Evolutionary conservation across 2,888 invertebrate genomes (phyloP).

Genomic region (Eucera pruinosa): DNA sequence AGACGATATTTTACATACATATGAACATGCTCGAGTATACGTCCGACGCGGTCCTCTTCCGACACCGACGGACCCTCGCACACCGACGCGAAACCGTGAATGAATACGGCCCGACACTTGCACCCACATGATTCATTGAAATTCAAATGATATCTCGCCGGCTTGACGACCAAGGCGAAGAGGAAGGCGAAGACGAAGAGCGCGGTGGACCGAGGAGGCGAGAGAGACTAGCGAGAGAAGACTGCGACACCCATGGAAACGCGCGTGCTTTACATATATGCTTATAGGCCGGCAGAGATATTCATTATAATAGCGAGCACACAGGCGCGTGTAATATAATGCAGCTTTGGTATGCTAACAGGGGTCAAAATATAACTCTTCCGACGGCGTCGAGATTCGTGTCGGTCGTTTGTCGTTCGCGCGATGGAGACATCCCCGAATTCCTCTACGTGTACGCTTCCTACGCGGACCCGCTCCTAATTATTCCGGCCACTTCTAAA

Average conservation of each 20-base stretch:
- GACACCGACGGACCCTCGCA: not conserved
- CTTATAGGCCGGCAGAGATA: constrained; percentile 71
- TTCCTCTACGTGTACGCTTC: constrained; percentile 46
- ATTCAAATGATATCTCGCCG: constrained; percentile 79
- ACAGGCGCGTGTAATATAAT: constrained; percentile 74
- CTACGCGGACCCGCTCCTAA: not conserved
- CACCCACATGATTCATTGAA: constrained; percentile 83
- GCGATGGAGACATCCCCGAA: constrained; percentile 65
- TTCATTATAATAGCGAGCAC: constrained; percentile 79
- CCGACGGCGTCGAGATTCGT: constrained; percentile 62
- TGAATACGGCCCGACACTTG: constrained; percentile 71
- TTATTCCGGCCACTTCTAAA: no score
- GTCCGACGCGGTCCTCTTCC: not conserved
- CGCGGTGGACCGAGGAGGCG: no score
- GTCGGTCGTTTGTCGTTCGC: constrained; percentile 56
- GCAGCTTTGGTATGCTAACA: constrained; percentile 82
- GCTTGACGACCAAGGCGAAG: not conserved
- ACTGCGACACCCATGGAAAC: constrained; percentile 65
- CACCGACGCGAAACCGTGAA: not conserved
- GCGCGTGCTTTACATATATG: constrained; percentile 73
- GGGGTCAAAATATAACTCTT: constrained; percentile 81
- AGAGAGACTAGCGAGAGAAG: not conserved
- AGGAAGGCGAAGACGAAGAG: not conserved
- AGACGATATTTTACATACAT: constrained; percentile 58
- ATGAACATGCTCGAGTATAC: constrained; percentile 18